Percentiles rank a stretch among this genome's conserved stretches.
These are phyloP conservation scores for Mohoua ochrocephala DNA, from an alignment of 2,113 vertebrate genomes.

Conservation along the genomic window DNA sequence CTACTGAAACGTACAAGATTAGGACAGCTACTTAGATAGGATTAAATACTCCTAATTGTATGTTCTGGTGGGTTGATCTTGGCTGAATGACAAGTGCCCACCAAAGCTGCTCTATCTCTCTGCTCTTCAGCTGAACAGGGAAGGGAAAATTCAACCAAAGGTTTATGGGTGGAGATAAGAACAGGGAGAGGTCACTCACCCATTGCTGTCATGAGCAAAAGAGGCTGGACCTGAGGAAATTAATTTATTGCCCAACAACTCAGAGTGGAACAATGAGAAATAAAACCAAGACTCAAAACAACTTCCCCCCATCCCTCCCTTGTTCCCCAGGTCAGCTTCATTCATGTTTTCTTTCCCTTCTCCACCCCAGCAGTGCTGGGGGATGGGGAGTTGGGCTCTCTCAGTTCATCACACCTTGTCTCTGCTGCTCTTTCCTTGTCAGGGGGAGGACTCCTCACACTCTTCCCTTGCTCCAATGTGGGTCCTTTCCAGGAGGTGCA, in stretches of 20 bases:
- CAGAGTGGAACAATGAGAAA: background rate
- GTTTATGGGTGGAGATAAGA: background rate
- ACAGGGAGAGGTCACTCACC: background rate
- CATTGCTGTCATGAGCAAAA: background rate
- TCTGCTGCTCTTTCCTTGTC: fast-evolving
- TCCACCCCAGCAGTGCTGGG: fast-evolving
- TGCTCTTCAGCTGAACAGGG: background rate
- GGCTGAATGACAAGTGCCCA: background rate
- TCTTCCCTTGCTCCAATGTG: background rate
- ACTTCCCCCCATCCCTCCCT: background rate
- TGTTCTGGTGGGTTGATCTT: background rate
- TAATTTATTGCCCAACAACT: background rate
- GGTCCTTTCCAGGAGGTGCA: background rate
- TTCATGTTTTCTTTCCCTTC: background rate
- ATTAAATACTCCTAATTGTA: background rate
- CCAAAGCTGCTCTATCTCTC: background rate
- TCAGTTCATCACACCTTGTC: background rate
- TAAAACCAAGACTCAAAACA: background rate
- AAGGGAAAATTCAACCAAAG: background rate
- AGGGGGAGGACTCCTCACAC: background rate
- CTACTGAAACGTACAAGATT: background rate
- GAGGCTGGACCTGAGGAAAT: background rate
- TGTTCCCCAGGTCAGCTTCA: background rate
- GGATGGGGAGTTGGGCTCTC: fast-evolving
- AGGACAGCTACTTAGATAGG: background rate